Percentiles rank a stretch among this genome's conserved stretches.
Evolutionary conservation across 2,113 vertebrate species (phyloP).

Genomic region (Onychostoma macrolepis): DNA sequence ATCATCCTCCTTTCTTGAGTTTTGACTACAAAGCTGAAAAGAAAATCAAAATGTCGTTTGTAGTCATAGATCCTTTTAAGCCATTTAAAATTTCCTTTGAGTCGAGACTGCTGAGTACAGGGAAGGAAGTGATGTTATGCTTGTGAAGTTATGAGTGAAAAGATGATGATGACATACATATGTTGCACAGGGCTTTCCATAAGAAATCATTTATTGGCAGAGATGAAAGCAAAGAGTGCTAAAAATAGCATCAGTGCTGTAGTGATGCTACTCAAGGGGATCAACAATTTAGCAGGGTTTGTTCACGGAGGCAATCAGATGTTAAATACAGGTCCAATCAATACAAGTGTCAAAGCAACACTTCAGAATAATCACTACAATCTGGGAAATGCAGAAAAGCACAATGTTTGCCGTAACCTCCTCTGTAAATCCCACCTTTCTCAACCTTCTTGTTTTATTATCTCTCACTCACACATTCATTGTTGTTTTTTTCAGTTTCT

Average conservation of each 20-base stretch:
- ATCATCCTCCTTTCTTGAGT: not conserved
- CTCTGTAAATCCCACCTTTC: not conserved
- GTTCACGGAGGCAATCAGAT: not conserved
- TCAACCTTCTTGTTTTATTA: not conserved
- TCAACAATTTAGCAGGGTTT: not conserved
- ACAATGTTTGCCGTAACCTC: not conserved
- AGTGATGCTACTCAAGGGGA: slow-evolving; percentile 2
- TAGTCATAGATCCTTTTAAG: not conserved
- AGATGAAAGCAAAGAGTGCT: not conserved
- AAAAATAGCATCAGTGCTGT: not conserved
- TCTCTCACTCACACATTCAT: not conserved
- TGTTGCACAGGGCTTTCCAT: not conserved
- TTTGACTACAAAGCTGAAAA: not conserved
- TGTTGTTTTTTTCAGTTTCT: not conserved
- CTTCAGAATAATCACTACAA: slow-evolving; percentile 17
- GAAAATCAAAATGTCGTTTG: not conserved
- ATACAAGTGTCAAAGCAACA: slow-evolving; percentile 25
- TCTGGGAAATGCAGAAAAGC: not conserved
- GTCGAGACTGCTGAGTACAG: not conserved
- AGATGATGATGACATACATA: not conserved
- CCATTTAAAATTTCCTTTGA: not conserved
- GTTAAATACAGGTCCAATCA: slow-evolving; percentile 13
- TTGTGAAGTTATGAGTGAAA: not conserved
- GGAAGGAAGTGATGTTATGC: not conserved
- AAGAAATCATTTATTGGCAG: not conserved